Conservation (phyloP, 2,113 vertebrate genomes). For the Leuciscus idus region DNA sequence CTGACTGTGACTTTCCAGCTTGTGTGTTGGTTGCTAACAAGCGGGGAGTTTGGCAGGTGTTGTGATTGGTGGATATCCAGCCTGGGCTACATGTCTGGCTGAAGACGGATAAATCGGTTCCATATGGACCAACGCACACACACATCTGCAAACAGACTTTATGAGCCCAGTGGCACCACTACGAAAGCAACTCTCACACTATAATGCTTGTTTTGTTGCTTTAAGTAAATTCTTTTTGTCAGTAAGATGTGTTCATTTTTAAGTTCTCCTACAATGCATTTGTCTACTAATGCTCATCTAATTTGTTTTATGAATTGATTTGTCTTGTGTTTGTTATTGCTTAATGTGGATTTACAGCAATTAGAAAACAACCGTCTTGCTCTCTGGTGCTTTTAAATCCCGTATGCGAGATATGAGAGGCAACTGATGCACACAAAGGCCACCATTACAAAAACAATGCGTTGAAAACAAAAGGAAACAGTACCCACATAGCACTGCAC, state of each 20-base stretch:
- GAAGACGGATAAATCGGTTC: constrained; percentile 66
- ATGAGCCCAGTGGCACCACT: constrained; percentile 44
- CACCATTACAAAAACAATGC: constrained; percentile 34
- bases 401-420: not conserved
- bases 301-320: not conserved
- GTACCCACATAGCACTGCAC: constrained; percentile 26
- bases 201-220: constrained; percentile 27
- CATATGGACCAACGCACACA: constrained; percentile 68
- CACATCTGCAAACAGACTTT: constrained; percentile 52
- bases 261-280: not conserved
- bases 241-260: not conserved
- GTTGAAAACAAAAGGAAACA: constrained; percentile 35
- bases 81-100: constrained; percentile 20
- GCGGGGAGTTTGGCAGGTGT: constrained; percentile 61
- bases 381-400: not conserved
- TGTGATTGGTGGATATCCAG: constrained; percentile 42
- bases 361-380: not conserved
- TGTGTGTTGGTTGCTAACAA: constrained; percentile 74
- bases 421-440: constrained; percentile 4
- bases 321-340: not conserved
- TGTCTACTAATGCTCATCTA: not conserved
- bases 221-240: not conserved
- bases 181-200: constrained; percentile 30
- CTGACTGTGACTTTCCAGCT: constrained; percentile 43
- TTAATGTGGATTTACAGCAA: not conserved